Evolutionary conservation across 1,140 invertebrate genomes (phyloP).

Genomic region (Calliphora vicina): DNA sequence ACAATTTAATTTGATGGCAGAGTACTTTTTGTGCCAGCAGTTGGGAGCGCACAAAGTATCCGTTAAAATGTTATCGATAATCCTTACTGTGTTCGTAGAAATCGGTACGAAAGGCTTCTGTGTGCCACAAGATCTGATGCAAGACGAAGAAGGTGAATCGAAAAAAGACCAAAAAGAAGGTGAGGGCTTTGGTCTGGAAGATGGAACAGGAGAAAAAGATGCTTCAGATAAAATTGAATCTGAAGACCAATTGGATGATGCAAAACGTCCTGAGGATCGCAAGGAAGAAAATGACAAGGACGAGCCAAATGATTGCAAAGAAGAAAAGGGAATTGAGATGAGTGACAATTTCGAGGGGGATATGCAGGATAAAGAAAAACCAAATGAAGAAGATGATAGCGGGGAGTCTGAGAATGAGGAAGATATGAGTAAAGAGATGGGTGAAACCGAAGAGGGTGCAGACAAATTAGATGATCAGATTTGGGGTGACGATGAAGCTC

Average conservation of each 20-base stretch:
- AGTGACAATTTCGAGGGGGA: slow-evolving; percentile 71
- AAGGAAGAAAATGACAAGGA: slow-evolving; percentile 59
- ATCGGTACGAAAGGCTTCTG: slow-evolving; percentile 93
- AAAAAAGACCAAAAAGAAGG: slow-evolving; percentile 68
- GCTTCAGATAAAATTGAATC: slow-evolving; percentile 81
- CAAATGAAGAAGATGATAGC: slow-evolving; percentile 69
- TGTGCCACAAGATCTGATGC: slow-evolving; percentile 80
- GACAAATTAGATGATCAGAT: slow-evolving; percentile 85
- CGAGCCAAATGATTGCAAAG: slow-evolving; percentile 81
- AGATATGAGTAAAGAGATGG: slow-evolving; percentile 93
- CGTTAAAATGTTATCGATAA: slow-evolving; percentile 83
- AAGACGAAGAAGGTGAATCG: slow-evolving; percentile 71
- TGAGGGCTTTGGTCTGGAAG: slow-evolving; percentile 85
- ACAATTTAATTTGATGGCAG: slow-evolving; percentile 76
- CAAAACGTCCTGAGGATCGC: slow-evolving; percentile 78
- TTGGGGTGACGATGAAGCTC: slow-evolving; percentile 81
- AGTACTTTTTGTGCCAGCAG: slow-evolving; percentile 81
- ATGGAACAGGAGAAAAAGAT: slow-evolving; percentile 93
- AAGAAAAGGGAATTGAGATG: slow-evolving; percentile 80
- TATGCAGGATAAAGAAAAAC: slow-evolving; percentile 78
- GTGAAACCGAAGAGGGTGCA: slow-evolving; percentile 84
- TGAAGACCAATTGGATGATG: slow-evolving; percentile 93
- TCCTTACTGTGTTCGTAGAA: slow-evolving; percentile 86
- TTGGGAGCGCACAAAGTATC: slow-evolving; percentile 78
- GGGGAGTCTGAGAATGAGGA: slow-evolving; percentile 75